Base-by-base conservation (phyloP, 2,797 vertebrate genomes). In the Sternotherus odoratus region DNA sequence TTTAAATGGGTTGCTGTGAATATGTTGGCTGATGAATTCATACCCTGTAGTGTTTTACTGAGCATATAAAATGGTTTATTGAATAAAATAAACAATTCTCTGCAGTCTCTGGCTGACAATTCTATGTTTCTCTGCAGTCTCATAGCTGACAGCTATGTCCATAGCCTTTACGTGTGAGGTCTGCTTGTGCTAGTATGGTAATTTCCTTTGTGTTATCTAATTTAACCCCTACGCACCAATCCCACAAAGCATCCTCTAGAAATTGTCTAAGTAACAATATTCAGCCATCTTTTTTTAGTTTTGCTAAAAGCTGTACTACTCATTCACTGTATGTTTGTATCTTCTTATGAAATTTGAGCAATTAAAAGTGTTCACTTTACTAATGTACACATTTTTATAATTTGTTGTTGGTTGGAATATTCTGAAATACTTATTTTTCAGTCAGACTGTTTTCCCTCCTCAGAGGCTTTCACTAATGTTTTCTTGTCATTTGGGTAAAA, bases 1-100 rank as follows among this genome's bases (percentile, higher is more conserved):
- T 36, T 93, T 95, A 93, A 85, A 90, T 90, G 86, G 80, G 83
- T 96, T 91, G 36, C 33, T 78, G 33, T 26, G 82, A 90, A 10
- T 69, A 49, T 90, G 26, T 79, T 94, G 66, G 30, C 46, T 96
- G 93, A 94, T 90, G 83, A 96, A 96, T 96, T 83, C 85, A 69
- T 88, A n/a, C 77, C 85, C 80, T 84, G 60, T 63, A 33, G 87
- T 91, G 39, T 94, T 89, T 89, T 95, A 77, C 82, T 80, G 60
- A 92, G 93, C 93, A 96, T 95, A 94, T 86, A 92, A 96, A 96
- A 96, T 86, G 82, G 77, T 89, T 95, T 96, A 94, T 94, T 92
- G 90, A 94, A 87, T 51, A 96, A 97, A 96, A 95, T 93, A 96
- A 95, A 94, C 90, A 95, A 77, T 90, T 94, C 51, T 93, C 77